phyloP scores from a whole-genome alignment of 2,888 invertebrate genomes.

The Eupithecia pulchellata region DNA sequence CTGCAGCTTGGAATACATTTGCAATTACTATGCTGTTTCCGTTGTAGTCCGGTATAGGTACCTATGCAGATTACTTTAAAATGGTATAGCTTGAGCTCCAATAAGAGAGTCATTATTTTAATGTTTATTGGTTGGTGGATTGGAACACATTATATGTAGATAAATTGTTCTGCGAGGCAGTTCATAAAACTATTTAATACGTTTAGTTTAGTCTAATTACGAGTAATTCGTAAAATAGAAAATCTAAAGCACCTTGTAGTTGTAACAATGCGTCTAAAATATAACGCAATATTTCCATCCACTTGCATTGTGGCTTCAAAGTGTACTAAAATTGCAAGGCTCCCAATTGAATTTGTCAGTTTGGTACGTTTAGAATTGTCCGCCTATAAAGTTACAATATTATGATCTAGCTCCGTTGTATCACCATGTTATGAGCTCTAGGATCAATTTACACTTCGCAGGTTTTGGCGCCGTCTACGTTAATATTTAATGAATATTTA shows the following conservation, averaged over 20 bases:
- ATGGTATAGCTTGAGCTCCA: constrained; percentile 8
- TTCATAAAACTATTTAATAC: background rate
- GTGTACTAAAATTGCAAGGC: background rate
- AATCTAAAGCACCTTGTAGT: background rate
- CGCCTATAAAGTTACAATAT: constrained; percentile 14
- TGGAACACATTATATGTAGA: background rate
- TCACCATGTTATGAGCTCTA: background rate
- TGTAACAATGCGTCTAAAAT: background rate
- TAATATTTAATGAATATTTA: constrained; percentile 23
- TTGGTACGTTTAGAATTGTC: constrained; percentile 7
- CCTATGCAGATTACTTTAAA: constrained; percentile 2
- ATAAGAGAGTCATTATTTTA: background rate
- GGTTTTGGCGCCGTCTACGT: constrained; percentile 11
- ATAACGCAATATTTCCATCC: background rate
- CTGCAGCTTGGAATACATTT: constrained; percentile 30
- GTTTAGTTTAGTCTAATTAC: background rate
- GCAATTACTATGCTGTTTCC: constrained; percentile 31
- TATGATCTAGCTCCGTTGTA: constrained; percentile 13
- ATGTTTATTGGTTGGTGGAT: background rate
- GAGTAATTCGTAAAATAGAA: background rate
- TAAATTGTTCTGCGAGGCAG: background rate
- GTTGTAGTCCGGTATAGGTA: background rate
- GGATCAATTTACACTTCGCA: background rate
- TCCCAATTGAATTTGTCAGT: background rate
- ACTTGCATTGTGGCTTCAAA: background rate